Evolutionary conservation across 1,140 invertebrate species (phyloP), one percentile per base, ranked within the genome.

Genomic region (Drosophila tsacasi): DNA sequence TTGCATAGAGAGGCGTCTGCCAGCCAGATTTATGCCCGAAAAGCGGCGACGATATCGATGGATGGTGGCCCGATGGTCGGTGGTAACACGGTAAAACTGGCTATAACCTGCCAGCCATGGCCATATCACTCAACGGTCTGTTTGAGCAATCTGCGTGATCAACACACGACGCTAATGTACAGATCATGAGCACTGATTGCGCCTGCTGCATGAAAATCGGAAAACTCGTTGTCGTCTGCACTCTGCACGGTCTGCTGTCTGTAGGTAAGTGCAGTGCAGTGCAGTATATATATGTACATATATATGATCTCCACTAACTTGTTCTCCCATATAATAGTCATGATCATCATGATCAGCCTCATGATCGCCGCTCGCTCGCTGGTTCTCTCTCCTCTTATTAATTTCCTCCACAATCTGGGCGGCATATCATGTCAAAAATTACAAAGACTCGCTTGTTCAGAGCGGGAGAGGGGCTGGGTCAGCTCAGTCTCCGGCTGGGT

Each of bases 141-240:
- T 72, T 74, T 73, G 67, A 65, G 81, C 78, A 89, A 89, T 89
- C 85, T 85, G 81, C 76, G 75, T 91, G 85, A 89, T 90, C 85
- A 89, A 84, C 81, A 89, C 78, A 90, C 85, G 84, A 89, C 84
- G 81, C 78, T 89, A 89, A 89, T 89, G 84, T 89, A 90, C 86
- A 90, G 85, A 89, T 89, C 84, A 89, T 89, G 84, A 84, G 84
- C 84, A 90, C 81, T 81, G 84, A 89, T 90, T 89, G 85, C 84
- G 81, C 80, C 89, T 89, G 83, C 65, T 84, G 77, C 78, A 89
- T 89, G 84, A 87, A 87, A 87, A 87, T 87, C 83, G 84, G 83
- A 89, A 87, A 87, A 81, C 85, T 89, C 66, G 81, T 83, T 76
- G 63, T 64, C 68, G 68, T 55, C 58, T 71, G 21, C 23, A 27